phyloP scores from a whole-genome alignment of 2,113 vertebrate genomes.

The Scytalopus superciliaris region DNA sequence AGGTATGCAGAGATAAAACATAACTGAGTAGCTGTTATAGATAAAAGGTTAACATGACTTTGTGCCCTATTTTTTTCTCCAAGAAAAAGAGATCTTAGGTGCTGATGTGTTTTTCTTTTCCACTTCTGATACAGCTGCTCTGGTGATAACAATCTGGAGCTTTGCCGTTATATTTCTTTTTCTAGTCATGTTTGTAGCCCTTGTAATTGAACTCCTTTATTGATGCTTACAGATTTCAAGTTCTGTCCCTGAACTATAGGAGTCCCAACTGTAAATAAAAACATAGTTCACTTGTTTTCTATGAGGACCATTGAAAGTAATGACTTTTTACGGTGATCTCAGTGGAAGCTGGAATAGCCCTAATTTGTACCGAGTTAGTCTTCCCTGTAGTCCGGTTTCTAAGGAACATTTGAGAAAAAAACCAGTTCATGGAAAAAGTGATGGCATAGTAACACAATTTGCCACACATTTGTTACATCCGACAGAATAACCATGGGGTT shows the following conservation, averaged over 20 bases:
- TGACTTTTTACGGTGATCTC: background rate
- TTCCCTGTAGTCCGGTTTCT: conserved; percentile 6
- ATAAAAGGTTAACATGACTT: background rate
- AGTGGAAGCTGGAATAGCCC: background rate
- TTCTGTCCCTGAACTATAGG: background rate
- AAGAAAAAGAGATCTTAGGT: background rate
- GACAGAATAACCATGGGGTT: background rate
- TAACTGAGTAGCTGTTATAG: rapidly evolving
- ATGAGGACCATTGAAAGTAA: background rate
- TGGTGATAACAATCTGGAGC: background rate
- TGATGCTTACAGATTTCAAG: background rate
- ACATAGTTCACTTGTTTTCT: background rate
- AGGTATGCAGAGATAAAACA: background rate
- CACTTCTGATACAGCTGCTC: background rate
- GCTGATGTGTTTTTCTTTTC: rapidly evolving
- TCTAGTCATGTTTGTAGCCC: background rate
- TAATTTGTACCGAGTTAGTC: background rate
- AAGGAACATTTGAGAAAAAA: conserved; percentile 14
- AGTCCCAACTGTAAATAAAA: conserved; percentile 6
- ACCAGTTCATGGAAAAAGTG: background rate
- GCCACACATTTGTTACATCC: background rate
- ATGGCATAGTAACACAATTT: background rate
- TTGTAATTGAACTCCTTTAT: background rate
- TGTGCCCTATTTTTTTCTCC: background rate
- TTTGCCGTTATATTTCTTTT: background rate